These are phyloP conservation scores for Drosophila punjabiensis DNA, from an alignment of 1,140 invertebrate species.

Conservation along the genomic window DNA sequence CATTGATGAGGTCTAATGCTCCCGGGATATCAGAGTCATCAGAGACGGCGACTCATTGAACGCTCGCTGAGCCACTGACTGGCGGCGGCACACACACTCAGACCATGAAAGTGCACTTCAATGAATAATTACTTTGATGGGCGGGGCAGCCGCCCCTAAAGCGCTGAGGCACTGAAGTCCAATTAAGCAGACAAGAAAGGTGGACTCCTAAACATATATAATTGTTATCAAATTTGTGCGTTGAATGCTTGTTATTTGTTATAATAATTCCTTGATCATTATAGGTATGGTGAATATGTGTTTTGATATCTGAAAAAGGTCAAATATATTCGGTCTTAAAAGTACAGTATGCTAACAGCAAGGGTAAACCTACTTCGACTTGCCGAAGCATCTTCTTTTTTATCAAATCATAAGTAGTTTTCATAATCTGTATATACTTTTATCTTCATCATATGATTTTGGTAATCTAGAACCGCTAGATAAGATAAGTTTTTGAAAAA, in stretches of 20 bases:
- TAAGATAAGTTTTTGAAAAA: background rate
- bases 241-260: background rate
- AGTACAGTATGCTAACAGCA: background rate
- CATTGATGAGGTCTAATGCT: slow-evolving; percentile 39
- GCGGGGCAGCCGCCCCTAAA: background rate
- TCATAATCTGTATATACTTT: background rate
- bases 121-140: slow-evolving; percentile 47
- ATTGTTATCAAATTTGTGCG: background rate
- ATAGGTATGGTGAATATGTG: background rate
- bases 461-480: background rate
- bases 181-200: slow-evolving; percentile 10
- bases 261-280: background rate
- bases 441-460: background rate
- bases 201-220: background rate
- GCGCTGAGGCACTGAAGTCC: background rate
- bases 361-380: background rate
- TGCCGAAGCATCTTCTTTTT: background rate
- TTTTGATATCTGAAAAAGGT: background rate
- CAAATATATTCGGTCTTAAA: too few species aligned
- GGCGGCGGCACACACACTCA: slow-evolving; percentile 11
- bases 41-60: slow-evolving; percentile 5
- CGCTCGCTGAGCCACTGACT: background rate
- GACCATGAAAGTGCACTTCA: slow-evolving; percentile 50
- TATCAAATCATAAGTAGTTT: background rate
- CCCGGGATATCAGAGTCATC: slow-evolving; percentile 18